Evolutionary conservation across 2,888 invertebrate genomes (phyloP).

Genomic region (Synergus japonicus): DNA sequence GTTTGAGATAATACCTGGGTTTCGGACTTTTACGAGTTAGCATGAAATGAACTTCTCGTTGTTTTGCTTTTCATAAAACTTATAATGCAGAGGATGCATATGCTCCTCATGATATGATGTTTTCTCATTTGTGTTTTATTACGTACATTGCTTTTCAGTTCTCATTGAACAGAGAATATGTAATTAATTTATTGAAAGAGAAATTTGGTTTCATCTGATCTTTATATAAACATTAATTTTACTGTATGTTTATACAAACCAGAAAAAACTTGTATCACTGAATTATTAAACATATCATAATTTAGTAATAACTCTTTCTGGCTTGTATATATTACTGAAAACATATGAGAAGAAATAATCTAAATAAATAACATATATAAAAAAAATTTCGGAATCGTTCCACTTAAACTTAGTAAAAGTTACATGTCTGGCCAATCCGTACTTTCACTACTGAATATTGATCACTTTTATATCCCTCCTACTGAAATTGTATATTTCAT

Average conservation of each 20-base stretch:
- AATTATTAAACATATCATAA: no score
- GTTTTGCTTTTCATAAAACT: constrained; percentile 30
- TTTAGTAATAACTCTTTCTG: background rate
- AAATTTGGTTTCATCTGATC: background rate
- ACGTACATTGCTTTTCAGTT: background rate
- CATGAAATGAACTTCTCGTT: constrained; percentile 27
- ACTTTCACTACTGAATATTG: no score
- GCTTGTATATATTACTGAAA: background rate
- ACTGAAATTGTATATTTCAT: background rate
- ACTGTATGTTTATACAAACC: background rate
- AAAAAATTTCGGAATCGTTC: background rate
- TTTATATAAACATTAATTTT: no score
- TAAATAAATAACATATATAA: no score
- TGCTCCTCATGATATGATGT: background rate
- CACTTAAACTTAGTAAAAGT: background rate
- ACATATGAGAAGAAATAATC: background rate
- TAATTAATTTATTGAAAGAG: background rate
- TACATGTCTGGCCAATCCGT: no score
- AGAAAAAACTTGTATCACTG: background rate
- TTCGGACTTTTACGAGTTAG: constrained; percentile 15
- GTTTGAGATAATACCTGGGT: background rate
- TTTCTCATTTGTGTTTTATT: background rate
- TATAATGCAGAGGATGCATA: constrained; percentile 14
- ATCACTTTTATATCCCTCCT: background rate
- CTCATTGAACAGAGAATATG: background rate